A percentile compares a stretch with the other conserved stretches of the same genome.
Evolutionary conservation across 1,140 invertebrate genomes (phyloP).

Genomic region (Brachionus rotundiformis): DNA sequence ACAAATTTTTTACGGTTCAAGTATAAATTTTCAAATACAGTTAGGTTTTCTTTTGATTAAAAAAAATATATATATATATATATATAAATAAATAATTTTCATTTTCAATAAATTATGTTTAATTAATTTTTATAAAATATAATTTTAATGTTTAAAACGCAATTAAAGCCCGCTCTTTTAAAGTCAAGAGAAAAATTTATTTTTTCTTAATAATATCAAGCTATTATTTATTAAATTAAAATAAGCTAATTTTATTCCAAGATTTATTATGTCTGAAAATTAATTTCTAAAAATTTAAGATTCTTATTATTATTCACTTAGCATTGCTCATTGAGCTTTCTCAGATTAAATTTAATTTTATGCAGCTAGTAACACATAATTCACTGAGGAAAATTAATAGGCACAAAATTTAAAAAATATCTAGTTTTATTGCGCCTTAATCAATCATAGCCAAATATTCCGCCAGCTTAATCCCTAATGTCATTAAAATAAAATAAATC

Average conservation of each 20-base stretch:
- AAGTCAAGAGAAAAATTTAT: not conserved
- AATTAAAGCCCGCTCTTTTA: not conserved
- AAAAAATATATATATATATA: not conserved
- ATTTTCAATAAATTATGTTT: slow-evolving; percentile 1
- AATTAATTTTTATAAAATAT: not conserved
- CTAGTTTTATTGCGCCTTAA: not conserved
- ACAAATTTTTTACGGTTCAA: not conserved
- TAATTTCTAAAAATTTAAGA: not conserved
- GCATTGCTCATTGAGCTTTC: not conserved
- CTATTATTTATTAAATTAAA: not conserved
- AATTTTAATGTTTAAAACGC: not conserved
- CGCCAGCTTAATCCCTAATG: not conserved
- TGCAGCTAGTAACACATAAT: not conserved
- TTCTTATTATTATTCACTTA: not conserved
- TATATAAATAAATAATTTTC: not conserved
- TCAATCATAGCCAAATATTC: not conserved
- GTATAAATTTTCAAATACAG: not conserved
- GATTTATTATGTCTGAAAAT: not conserved
- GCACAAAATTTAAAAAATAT: not conserved
- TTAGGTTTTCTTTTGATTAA: too few relatives aligned
- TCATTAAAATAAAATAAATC: slow-evolving; percentile 17
- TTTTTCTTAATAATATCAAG: not conserved
- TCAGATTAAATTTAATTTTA: not conserved
- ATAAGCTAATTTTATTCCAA: not conserved
- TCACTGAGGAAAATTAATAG: not conserved